A percentile compares a stretch with the other conserved stretches of the same genome.
Evolutionary conservation across 2,888 invertebrate species (phyloP).

Genomic region (Lobophora halterata): DNA sequence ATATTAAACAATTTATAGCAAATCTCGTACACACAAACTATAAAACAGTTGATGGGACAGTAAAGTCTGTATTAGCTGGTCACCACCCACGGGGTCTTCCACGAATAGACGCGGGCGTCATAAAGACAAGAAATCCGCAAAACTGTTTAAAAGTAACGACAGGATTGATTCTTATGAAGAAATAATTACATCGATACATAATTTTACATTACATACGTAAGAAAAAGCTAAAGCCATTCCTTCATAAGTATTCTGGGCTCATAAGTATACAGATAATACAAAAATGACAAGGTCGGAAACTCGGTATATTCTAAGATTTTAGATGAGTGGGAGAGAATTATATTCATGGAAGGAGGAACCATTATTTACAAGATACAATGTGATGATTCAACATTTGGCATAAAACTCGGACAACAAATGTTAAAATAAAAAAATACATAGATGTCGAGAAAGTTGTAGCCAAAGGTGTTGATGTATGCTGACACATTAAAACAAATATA

Average conservation of each 20-base stretch:
- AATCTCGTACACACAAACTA: slow-evolving; percentile 42
- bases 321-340: no score
- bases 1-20: slow-evolving; percentile 37
- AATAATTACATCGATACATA: slow-evolving; percentile 40
- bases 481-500: slow-evolving; percentile 44
- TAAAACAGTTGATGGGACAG: slow-evolving; percentile 55
- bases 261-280: no score
- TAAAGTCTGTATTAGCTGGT: slow-evolving; percentile 53
- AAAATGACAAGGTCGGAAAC: no score
- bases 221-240: no score
- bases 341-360: no score
- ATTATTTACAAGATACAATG: no score
- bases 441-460: slow-evolving; percentile 19
- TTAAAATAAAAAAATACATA: neutral
- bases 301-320: no score
- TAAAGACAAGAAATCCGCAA: slow-evolving; percentile 62
- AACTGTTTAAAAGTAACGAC: slow-evolving; percentile 50
- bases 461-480: slow-evolving; percentile 42
- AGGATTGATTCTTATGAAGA: no score
- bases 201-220: no score
- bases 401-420: no score
- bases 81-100: slow-evolving; percentile 60
- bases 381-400: slow-evolving; percentile 33
- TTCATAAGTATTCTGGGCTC: no score
- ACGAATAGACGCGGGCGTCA: slow-evolving; percentile 61